phyloP scores from a whole-genome alignment of 37 sponge, comb jelly and placozoan species.

The Geodia barretti region DNA sequence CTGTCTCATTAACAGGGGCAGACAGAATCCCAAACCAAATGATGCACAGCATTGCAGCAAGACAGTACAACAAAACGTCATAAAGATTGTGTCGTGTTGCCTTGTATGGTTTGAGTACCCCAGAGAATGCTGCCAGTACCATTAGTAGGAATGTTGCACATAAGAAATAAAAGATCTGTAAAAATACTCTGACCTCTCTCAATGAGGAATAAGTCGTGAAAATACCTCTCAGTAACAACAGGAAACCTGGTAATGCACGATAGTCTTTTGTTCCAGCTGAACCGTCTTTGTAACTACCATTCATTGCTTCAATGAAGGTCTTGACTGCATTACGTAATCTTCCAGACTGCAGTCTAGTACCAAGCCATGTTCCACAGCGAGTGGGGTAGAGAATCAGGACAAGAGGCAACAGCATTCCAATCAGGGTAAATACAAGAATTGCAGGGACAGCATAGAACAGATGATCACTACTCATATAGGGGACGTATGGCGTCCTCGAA shows the following conservation, averaged over 20 bases:
- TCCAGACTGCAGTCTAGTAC: not conserved
- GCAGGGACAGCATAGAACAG: not conserved
- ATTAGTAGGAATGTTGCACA: not conserved
- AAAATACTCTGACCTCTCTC: not conserved
- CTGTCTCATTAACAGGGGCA: no score
- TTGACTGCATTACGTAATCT: not conserved
- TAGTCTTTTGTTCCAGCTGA: slow-evolving; percentile 6
- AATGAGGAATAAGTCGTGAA: not conserved
- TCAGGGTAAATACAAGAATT: not conserved
- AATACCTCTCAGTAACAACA: not conserved
- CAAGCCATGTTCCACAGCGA: not conserved
- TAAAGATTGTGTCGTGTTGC: not conserved
- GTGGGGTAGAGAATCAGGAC: slow-evolving; percentile 22
- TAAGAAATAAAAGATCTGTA: no score
- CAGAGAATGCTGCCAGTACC: not conserved
- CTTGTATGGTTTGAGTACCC: not conserved
- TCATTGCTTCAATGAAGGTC: slow-evolving; percentile 25
- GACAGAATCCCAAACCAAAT: no score
- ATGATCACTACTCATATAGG: not conserved
- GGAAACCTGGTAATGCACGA: not conserved
- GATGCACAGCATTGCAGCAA: not conserved
- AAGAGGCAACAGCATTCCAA: slow-evolving; percentile 3
- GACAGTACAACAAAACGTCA: not conserved
- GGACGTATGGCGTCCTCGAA: not conserved
- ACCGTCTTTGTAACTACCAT: slow-evolving; percentile 25